phyloP scores from a whole-genome alignment of 2,113 vertebrate species.

The Trogon melanurus region DNA sequence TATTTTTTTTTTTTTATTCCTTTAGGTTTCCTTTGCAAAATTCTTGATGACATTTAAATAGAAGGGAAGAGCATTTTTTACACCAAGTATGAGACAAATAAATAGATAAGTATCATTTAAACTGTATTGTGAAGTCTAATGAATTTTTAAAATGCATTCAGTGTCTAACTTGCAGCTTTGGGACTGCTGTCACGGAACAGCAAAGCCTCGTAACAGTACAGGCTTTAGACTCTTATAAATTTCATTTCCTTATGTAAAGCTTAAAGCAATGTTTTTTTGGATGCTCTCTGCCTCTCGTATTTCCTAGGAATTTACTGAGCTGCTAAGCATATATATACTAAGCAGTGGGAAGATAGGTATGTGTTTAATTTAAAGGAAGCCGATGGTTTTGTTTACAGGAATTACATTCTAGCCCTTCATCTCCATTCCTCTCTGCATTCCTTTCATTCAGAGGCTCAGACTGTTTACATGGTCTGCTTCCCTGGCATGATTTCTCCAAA shows the following conservation, averaged over 20 bases:
- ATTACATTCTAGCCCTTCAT: constrained; percentile 47
- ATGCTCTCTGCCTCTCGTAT: background rate
- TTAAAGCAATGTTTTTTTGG: background rate
- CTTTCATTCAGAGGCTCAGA: constrained; percentile 59
- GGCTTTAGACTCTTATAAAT: background rate
- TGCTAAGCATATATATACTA: background rate
- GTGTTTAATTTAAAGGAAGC: constrained; percentile 57
- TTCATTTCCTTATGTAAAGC: constrained; percentile 6
- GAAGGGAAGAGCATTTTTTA: background rate
- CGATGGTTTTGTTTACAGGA: constrained; percentile 60
- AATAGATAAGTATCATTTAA: background rate
- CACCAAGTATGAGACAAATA: background rate
- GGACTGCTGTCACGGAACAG: background rate
- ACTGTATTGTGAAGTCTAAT: background rate
- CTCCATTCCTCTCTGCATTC: constrained; percentile 75
- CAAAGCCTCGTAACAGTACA: background rate
- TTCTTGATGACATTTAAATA: background rate
- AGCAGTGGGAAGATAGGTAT: constrained; percentile 46
- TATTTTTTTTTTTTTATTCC: background rate
- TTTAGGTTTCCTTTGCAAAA: background rate
- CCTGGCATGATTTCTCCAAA: constrained; percentile 26
- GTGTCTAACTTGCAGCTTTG: background rate
- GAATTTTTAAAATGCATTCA: background rate
- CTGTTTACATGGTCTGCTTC: constrained; percentile 69
- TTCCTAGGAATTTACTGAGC: constrained; percentile 10